Percentiles rank a stretch among this genome's conserved stretches.
Evolutionary conservation across 1,140 invertebrate genomes (phyloP).

Genomic region (Rhizoglyphus robini): DNA sequence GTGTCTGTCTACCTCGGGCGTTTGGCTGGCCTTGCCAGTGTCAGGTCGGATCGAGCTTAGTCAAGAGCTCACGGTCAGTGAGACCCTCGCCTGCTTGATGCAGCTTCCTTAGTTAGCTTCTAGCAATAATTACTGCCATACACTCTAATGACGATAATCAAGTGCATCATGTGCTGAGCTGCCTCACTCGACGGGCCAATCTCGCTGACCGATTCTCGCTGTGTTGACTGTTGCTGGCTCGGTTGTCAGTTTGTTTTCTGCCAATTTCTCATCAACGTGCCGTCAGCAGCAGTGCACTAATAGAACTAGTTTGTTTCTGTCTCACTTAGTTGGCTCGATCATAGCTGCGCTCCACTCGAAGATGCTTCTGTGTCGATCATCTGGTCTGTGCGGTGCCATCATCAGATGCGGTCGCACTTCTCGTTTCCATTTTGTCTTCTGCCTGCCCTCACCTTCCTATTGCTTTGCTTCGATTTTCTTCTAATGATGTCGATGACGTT

Average conservation of each 20-base stretch:
- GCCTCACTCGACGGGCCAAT: background rate
- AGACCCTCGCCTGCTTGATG: no score
- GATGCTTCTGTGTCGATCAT: conserved; percentile 5
- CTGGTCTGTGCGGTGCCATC: conserved; percentile 5
- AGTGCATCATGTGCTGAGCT: background rate
- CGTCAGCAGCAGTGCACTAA: background rate
- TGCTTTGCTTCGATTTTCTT: background rate
- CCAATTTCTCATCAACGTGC: conserved; percentile 11
- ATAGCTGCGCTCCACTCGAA: background rate
- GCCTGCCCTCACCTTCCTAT: background rate
- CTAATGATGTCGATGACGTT: conserved; percentile 13
- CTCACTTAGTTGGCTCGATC: background rate
- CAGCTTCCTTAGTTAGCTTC: no score
- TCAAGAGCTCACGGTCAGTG: no score
- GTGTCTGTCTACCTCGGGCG: no score
- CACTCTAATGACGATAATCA: conserved; percentile 13
- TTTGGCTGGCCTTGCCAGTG: no score
- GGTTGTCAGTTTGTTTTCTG: conserved; percentile 12
- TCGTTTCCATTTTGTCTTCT: background rate
- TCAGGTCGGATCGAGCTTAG: no score
- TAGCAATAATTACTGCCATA: conserved; percentile 10
- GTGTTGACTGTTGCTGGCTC: conserved; percentile 3
- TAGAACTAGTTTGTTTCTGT: background rate
- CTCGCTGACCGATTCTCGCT: background rate
- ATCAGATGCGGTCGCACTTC: conserved; percentile 6